Evolutionary conservation across 1,140 invertebrate genomes (phyloP).

Genomic region (Scaptodrosophila lebanonensis): DNA sequence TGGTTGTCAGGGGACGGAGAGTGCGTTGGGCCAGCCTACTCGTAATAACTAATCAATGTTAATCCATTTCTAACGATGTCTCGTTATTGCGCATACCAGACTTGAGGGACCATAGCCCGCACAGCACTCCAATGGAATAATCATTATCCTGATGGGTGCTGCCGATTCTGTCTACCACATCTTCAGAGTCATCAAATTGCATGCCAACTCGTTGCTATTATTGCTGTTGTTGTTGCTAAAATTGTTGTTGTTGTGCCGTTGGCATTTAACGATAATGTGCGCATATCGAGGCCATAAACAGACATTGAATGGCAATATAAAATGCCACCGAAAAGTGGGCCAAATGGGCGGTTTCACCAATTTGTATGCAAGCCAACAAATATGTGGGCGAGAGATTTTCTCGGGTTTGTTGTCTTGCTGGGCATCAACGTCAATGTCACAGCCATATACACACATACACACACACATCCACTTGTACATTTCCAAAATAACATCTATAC

Average conservation of each 20-base stretch:
- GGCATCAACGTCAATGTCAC: too few species aligned
- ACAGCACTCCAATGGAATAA: slow-evolving; percentile 44
- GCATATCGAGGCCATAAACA: slow-evolving; percentile 64
- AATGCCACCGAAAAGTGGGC: slow-evolving; percentile 12
- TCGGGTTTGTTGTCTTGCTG: background rate
- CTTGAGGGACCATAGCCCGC: slow-evolving; percentile 11
- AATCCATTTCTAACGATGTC: slow-evolving; percentile 67
- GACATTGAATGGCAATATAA: slow-evolving; percentile 43
- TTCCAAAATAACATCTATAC: slow-evolving; percentile 4
- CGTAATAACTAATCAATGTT: slow-evolving; percentile 61
- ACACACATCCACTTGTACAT: background rate
- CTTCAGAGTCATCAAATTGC: slow-evolving; percentile 65
- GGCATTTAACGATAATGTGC: slow-evolving; percentile 65
- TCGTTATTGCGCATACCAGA: slow-evolving; percentile 34
- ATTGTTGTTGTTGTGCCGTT: slow-evolving; percentile 32
- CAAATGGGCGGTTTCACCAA: too few species aligned
- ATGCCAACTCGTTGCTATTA: slow-evolving; percentile 36
- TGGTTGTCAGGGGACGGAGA: too few species aligned
- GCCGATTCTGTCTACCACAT: too few species aligned
- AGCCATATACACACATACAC: background rate
- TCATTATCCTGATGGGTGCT: slow-evolving; percentile 54
- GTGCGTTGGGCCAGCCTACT: too few species aligned
- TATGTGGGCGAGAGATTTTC: too few species aligned
- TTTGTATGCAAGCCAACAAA: slow-evolving; percentile 37
- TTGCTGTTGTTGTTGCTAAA: slow-evolving; percentile 13